phyloP scores from a whole-genome alignment of 2,888 invertebrate genomes.

The Trichopria drosophilae region DNA sequence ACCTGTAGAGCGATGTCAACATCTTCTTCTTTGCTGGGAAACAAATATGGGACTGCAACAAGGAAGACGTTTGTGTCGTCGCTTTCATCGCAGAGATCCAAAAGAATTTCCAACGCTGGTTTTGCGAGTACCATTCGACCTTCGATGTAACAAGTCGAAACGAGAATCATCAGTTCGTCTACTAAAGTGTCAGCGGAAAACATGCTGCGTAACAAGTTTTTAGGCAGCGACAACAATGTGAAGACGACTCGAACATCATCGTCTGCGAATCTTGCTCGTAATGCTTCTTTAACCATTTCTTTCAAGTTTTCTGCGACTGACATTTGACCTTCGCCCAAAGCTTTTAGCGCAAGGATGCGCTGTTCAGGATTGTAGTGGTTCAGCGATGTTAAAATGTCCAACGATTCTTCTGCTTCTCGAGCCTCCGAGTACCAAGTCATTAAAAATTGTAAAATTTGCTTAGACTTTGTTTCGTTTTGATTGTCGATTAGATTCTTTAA shows the following conservation, averaged over 20 bases:
- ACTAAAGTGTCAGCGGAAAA: conserved; percentile 45
- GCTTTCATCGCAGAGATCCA: conserved; percentile 45
- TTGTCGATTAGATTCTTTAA: conserved; percentile 63
- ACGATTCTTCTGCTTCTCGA: conserved; percentile 42
- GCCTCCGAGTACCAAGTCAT: conserved; percentile 50
- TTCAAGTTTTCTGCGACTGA: conserved; percentile 49
- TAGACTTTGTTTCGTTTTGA: conserved; percentile 33
- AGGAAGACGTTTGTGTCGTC: conserved; percentile 65
- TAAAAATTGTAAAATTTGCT: conserved; percentile 44
- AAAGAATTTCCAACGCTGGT: conserved; percentile 48
- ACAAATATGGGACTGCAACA: conserved; percentile 66
- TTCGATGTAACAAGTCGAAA: conserved; percentile 46
- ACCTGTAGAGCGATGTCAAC: conserved; percentile 57
- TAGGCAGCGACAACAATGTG: conserved; percentile 54
- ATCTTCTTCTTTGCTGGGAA: conserved; percentile 61
- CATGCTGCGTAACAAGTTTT: conserved; percentile 39
- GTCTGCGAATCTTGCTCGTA: conserved; percentile 70
- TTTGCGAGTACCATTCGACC: conserved; percentile 42
- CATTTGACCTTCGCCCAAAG: conserved; percentile 60
- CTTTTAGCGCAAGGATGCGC: conserved; percentile 69
- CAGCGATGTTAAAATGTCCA: conserved; percentile 56
- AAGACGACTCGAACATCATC: conserved; percentile 67
- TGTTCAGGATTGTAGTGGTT: conserved; percentile 72
- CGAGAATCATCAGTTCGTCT: conserved; percentile 47
- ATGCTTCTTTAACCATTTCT: conserved; percentile 67